These are phyloP conservation scores for Phyllotreta cruciferae DNA, from an alignment of 2,888 invertebrate genomes.

Conservation along the genomic window DNA sequence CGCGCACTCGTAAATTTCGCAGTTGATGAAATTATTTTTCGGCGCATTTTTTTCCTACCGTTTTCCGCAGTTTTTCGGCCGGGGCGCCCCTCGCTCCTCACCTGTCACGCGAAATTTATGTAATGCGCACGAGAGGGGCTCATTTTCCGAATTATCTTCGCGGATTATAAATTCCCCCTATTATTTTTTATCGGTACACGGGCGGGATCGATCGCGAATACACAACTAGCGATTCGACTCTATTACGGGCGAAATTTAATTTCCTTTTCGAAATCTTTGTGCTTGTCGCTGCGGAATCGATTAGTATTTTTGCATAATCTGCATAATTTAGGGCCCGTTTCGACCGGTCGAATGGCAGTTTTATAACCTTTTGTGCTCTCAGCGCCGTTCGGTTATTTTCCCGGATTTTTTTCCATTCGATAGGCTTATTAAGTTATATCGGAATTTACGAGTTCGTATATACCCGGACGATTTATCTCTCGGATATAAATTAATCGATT, in stretches of 20 bases:
- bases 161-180: too few relatives aligned
- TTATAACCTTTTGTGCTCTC: not conserved
- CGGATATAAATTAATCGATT: too few relatives aligned
- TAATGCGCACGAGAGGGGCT: not conserved
- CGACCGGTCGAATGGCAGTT: not conserved
- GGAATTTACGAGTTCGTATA: not conserved
- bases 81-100: constrained; percentile 7
- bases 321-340: not conserved
- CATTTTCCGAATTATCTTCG: not conserved
- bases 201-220: too few relatives aligned
- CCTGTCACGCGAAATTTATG: constrained; percentile 15
- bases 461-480: too few relatives aligned
- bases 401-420: not conserved
- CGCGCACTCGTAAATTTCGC: constrained; percentile 26
- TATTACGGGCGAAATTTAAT: too few relatives aligned
- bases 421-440: not conserved
- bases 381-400: not conserved
- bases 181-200: too few relatives aligned
- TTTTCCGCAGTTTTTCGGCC: constrained; percentile 14
- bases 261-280: not conserved
- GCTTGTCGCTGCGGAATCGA: not conserved
- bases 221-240: too few relatives aligned
- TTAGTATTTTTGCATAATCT: constrained; percentile 6
- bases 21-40: constrained; percentile 12
- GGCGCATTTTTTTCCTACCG: constrained; percentile 4